phyloP scores from a whole-genome alignment of 2,888 invertebrate genomes.

The Antheraea assamensis region DNA sequence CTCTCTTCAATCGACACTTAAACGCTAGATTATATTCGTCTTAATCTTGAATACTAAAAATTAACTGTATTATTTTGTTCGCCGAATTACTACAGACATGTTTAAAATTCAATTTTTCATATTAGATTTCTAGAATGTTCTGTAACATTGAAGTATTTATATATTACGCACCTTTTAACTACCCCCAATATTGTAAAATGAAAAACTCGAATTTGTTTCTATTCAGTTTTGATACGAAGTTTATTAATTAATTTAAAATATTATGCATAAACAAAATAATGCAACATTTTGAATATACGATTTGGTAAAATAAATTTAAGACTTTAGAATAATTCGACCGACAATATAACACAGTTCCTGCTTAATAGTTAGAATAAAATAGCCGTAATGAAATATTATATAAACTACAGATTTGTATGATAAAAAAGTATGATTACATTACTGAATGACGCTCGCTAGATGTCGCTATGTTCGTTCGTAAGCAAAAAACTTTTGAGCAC shows the following conservation, averaged over 20 bases:
- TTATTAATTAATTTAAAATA: too few species aligned
- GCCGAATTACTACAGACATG: neutral
- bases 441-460: constrained; percentile 40
- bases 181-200: too few species aligned
- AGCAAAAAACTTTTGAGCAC: constrained; percentile 33
- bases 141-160: neutral
- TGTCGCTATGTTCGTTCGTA: constrained; percentile 30
- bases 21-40: neutral
- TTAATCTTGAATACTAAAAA: neutral
- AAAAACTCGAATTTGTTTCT: too few species aligned
- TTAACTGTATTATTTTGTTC: neutral
- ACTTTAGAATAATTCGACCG: neutral
- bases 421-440: constrained; percentile 48
- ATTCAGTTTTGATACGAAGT: too few species aligned
- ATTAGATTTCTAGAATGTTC: neutral
- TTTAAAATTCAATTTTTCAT: constrained; percentile 20
- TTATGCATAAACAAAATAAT: too few species aligned
- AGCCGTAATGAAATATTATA: constrained; percentile 56
- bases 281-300: neutral
- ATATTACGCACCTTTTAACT: neutral
- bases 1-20: constrained; percentile 8
- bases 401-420: constrained; percentile 55
- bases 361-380: constrained; percentile 62
- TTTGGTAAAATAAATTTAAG: neutral
- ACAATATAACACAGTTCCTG: constrained; percentile 30